These are phyloP conservation scores for Alauda arvensis DNA, from an alignment of 2,797 vertebrate species.

Conservation along the genomic window DNA sequence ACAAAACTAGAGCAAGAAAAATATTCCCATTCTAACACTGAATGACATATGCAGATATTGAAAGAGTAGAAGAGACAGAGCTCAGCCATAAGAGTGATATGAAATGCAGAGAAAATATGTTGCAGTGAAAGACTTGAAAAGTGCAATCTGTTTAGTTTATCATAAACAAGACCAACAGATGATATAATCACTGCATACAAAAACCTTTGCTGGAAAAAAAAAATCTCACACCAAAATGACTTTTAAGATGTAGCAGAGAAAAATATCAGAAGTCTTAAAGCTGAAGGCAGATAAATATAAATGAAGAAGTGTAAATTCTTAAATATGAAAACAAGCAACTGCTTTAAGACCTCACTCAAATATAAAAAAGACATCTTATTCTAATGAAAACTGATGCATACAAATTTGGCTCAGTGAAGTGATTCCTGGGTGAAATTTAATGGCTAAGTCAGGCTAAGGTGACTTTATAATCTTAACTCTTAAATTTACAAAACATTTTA, in stretches of 20 bases:
- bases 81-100: not conserved
- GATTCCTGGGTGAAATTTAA: not conserved
- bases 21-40: not conserved
- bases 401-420: not conserved
- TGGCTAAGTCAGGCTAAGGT: not conserved
- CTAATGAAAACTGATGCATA: not conserved
- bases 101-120: conserved; percentile 26
- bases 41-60: not conserved
- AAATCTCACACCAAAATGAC: conserved; percentile 9
- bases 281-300: not conserved
- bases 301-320: not conserved
- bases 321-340: not conserved
- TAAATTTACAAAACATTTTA: not conserved
- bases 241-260: not conserved
- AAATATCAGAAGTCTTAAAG: not conserved
- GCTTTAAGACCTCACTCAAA: not conserved
- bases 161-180: conserved; percentile 40
- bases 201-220: conserved; percentile 12
- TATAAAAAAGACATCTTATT: not conserved
- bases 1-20: not conserved
- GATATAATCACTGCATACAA: conserved; percentile 20
- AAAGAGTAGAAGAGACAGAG: not conserved
- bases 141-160: conserved; percentile 48
- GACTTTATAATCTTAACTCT: not conserved
- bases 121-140: conserved; percentile 34